phyloP scores from a whole-genome alignment of 2,113 vertebrate genomes.

The Pseudorasbora parva region DNA sequence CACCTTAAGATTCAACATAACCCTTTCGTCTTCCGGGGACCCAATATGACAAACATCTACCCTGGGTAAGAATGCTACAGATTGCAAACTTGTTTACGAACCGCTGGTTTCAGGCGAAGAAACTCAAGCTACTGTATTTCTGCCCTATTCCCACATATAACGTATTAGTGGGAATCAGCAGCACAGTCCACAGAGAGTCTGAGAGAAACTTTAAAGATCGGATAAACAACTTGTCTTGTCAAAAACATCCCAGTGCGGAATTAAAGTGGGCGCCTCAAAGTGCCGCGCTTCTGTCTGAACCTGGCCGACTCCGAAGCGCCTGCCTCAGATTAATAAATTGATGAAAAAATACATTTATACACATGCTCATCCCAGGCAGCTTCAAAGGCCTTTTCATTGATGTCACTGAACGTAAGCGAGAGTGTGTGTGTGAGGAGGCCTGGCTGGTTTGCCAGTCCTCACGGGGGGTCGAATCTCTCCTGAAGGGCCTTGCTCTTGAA shows the following conservation, averaged over 20 bases:
- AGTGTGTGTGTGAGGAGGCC: conserved; percentile 60
- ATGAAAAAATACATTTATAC: conserved; percentile 74
- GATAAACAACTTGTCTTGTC: conserved; percentile 2
- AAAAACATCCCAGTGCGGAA: conserved; percentile 20
- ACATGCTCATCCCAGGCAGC: conserved; percentile 74
- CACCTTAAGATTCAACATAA: too few relatives aligned
- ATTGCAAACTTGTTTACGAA: not conserved
- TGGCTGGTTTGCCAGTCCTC: conserved; percentile 76
- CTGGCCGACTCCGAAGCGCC: conserved; percentile 71
- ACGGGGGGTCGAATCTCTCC: conserved; percentile 77
- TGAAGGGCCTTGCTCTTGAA: conserved; percentile 74
- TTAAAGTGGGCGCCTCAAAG: conserved; percentile 2
- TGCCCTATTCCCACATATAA: not conserved
- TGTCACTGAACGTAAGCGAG: conserved; percentile 76
- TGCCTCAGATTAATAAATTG: conserved; percentile 67
- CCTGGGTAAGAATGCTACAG: not conserved
- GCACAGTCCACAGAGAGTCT: not conserved
- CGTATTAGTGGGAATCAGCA: not conserved
- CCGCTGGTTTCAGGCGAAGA: not conserved
- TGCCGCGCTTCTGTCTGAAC: conserved; percentile 60
- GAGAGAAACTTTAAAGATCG: conserved; percentile 7
- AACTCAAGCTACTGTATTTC: not conserved
- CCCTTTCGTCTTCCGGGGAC: not conserved
- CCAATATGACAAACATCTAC: not conserved
- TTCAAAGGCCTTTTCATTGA: conserved; percentile 80